A percentile compares a stretch with the other conserved stretches of the same genome.
Conservation (phyloP, 2,888 invertebrate species). For the Apamea epomidion region DNA sequence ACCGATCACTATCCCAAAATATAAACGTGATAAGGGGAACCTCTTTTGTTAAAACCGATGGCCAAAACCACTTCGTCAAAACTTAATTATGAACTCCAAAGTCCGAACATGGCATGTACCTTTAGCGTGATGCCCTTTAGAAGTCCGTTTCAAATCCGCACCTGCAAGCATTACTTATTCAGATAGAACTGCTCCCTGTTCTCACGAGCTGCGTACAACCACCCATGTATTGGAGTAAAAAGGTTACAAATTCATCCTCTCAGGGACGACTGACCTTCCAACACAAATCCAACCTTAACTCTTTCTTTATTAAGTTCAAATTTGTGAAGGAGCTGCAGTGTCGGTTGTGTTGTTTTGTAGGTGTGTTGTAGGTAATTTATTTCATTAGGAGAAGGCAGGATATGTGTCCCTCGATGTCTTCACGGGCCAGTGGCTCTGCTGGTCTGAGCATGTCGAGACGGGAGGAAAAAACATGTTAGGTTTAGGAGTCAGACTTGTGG, state of each 20-base stretch:
- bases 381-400: slow-evolving; percentile 90
- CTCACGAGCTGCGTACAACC: slow-evolving; percentile 77
- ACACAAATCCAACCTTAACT: slow-evolving; percentile 55
- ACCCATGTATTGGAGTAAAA: slow-evolving; percentile 76
- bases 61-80: background rate
- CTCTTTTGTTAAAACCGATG: background rate
- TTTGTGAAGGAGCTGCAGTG: slow-evolving; percentile 38
- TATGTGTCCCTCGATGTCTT: slow-evolving; percentile 89
- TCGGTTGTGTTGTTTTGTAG: slow-evolving; percentile 68
- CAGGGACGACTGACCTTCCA: slow-evolving; percentile 49
- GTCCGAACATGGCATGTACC: background rate
- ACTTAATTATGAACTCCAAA: background rate
- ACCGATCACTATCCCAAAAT: background rate
- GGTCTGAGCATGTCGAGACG: slow-evolving; percentile 84
- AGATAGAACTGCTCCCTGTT: slow-evolving; percentile 72
- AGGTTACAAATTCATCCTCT: slow-evolving; percentile 85
- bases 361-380: slow-evolving; percentile 81
- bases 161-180: slow-evolving; percentile 67
- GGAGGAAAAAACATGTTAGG: slow-evolving; percentile 83
- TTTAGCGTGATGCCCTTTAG: slow-evolving; percentile 43
- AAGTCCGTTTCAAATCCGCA: slow-evolving; percentile 58
- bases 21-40: background rate
- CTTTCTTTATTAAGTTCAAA: slow-evolving; percentile 32
- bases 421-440: slow-evolving; percentile 84
- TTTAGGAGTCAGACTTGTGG: slow-evolving; percentile 55